Conservation (phyloP, 2,888 invertebrate genomes). For the Lomographa bimaculata region DNA sequence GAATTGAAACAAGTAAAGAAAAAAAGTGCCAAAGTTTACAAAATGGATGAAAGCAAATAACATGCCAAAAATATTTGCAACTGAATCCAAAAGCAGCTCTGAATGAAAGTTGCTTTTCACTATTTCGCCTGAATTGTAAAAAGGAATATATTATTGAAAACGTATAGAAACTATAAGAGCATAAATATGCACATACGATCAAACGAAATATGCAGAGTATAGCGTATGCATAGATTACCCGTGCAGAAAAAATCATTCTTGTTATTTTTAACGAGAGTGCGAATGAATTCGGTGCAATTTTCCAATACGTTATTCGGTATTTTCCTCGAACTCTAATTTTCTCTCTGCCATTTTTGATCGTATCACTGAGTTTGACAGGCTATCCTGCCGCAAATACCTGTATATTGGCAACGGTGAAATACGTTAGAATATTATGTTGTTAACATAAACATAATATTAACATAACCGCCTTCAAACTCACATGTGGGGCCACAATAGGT, state of each 20-base stretch:
- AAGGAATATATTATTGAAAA: constrained; percentile 11
- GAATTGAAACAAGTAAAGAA: no score
- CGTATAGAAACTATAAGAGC: not conserved
- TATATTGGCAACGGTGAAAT: no score
- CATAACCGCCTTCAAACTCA: no score
- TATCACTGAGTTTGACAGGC: constrained; percentile 36
- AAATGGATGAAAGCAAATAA: not conserved
- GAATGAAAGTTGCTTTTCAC: not conserved
- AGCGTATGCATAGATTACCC: constrained; percentile 10
- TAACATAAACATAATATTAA: no score
- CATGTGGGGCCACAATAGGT: no score
- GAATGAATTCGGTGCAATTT: constrained; percentile 17
- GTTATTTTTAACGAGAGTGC: constrained; percentile 14
- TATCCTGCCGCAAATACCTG: constrained; percentile 5
- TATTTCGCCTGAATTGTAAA: constrained; percentile 7
- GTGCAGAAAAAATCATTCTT: constrained; percentile 5
- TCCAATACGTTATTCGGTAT: constrained; percentile 17
- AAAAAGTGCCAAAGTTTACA: no score
- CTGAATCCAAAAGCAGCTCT: not conserved
- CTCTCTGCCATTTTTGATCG: constrained; percentile 32
- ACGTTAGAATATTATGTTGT: no score
- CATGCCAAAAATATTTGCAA: not conserved
- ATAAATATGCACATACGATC: constrained; percentile 16
- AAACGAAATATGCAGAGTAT: constrained; percentile 14
- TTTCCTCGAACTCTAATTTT: constrained; percentile 33